Evolutionary conservation across 1,140 invertebrate species (phyloP), one percentile per base, ranked within the genome.

Genomic region (Eupristina koningsbergeri): DNA sequence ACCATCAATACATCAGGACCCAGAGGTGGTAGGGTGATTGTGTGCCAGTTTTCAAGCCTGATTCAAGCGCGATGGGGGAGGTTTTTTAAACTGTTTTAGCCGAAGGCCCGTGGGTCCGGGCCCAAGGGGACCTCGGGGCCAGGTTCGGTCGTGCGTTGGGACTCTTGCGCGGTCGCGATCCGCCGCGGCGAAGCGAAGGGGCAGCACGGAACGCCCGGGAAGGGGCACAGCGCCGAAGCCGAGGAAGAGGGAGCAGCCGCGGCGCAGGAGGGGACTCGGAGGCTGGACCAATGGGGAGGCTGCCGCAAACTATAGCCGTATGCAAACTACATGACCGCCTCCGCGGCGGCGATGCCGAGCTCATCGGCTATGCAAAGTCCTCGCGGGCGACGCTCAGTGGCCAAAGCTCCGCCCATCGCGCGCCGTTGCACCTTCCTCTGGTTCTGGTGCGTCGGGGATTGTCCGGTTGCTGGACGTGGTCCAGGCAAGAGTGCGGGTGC

Each of bases 311-410:
- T 87, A 79, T 84, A 88, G 89, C 87, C 88, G 90, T 92, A 92
- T 92, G 91, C 91, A 92, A 92, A 91, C 87, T 89, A 88, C 88
- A 88, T 87, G 86, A 90, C 89, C 91, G 91, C 91, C 91, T 91
- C 90, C 90, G 87, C 88, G 85, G 87, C 85, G 15, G 22, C 26
- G 26, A 53, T 15, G 86, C 79, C 84, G 87, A 19, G 76, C 87
- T 91, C 90, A 92, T 92, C 90, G 91, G 85, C 89, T 92, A 92
- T 92, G 91, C 91, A 92, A 92, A 92, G 88, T 91, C 91, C 87
- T 88, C 67, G 77, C 31, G 34, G 39, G 29, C 64, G 67, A 61
- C 34, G 83, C 61, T 71, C 34, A 34, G 71, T 15, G 50, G 26
- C 64, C 0, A 36, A 26, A 13, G 89, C 90, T 91, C 91, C 91